Percentiles rank a stretch among this genome's conserved stretches.
Conservation (phyloP, 2,888 invertebrate genomes). For the Neoaliturus tenellus region DNA sequence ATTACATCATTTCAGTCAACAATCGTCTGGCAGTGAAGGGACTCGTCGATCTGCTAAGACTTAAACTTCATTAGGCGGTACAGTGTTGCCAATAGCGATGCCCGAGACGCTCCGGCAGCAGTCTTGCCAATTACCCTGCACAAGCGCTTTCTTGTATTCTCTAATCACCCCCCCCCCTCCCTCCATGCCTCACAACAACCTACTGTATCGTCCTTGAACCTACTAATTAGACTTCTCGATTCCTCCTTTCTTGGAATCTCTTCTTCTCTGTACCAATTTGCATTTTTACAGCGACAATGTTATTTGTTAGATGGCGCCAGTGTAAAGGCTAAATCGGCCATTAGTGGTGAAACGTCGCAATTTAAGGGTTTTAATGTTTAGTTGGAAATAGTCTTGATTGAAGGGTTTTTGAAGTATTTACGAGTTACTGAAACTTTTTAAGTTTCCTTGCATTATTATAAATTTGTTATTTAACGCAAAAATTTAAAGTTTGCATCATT, state of each 20-base stretch:
- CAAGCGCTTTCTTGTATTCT: conserved; percentile 46
- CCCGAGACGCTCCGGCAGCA: background rate
- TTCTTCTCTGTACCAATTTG: conserved; percentile 19
- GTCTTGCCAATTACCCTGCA: conserved; percentile 26
- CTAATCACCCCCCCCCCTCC: conserved; percentile 21
- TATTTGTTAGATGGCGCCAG: background rate
- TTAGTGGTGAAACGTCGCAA: no score
- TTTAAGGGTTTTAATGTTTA: no score
- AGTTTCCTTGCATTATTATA: no score
- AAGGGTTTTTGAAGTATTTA: no score
- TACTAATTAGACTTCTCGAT: conserved; percentile 27
- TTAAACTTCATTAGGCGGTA: conserved; percentile 35
- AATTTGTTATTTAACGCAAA: no score
- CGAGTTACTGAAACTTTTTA: no score
- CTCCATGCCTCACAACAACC: background rate
- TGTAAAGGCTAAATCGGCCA: background rate
- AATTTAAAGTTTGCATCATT: no score
- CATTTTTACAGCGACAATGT: conserved; percentile 36
- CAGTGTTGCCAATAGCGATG: background rate
- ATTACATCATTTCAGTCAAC: background rate
- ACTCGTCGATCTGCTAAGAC: background rate
- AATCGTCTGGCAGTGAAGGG: background rate
- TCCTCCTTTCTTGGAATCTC: background rate
- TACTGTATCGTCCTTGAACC: conserved; percentile 32
- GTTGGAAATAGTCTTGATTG: no score